Percentiles rank a stretch among this genome's conserved stretches.
Conservation (phyloP, 2,888 invertebrate species). For the Dryomyza anilis region DNA sequence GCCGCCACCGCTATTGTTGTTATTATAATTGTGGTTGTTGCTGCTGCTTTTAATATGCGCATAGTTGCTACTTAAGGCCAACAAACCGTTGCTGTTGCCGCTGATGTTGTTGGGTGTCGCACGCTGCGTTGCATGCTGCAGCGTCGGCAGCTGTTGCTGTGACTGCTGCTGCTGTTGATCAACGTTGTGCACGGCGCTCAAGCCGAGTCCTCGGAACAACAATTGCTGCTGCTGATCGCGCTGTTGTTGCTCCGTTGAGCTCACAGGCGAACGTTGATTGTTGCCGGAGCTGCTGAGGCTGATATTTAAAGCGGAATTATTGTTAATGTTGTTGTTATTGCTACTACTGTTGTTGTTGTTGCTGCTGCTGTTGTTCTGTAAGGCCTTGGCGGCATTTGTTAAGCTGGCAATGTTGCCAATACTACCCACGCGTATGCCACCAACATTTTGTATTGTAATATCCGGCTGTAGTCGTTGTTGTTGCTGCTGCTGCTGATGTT, state of each 20-base stretch:
- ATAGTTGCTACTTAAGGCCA: slow-evolving; percentile 22
- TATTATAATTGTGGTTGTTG: slow-evolving; percentile 41
- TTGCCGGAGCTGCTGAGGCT: slow-evolving; percentile 29
- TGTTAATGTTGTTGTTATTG: slow-evolving; percentile 25
- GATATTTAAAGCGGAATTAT: slow-evolving; percentile 33
- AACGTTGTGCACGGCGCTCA: slow-evolving; percentile 48
- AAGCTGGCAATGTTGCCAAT: slow-evolving; percentile 53
- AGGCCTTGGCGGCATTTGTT: slow-evolving; percentile 40
- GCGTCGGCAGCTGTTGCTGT: slow-evolving; percentile 42
- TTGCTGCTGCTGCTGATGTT: slow-evolving; percentile 28
- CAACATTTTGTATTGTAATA: slow-evolving; percentile 48
- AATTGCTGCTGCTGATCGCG: slow-evolving; percentile 40
- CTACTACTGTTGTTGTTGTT: slow-evolving; percentile 22
- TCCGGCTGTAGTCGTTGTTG: slow-evolving; percentile 40
- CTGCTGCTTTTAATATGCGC: slow-evolving; percentile 35
- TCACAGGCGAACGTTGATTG: slow-evolving; percentile 34
- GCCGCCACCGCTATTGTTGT: slow-evolving; percentile 20
- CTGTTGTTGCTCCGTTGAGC: slow-evolving; percentile 44
- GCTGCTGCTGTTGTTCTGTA: slow-evolving; percentile 43
- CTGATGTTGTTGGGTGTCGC: slow-evolving; percentile 5
- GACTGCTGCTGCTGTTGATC: slow-evolving; percentile 24
- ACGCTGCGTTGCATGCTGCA: slow-evolving; percentile 38
- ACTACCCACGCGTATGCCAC: slow-evolving; percentile 50
- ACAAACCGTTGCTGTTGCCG: not conserved
- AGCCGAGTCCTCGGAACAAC: slow-evolving; percentile 48